Percentiles rank a stretch among this genome's conserved stretches.
These are phyloP conservation scores for Dolichomitus sp. DNA, from an alignment of 2,888 invertebrate species.

Conservation along the genomic window DNA sequence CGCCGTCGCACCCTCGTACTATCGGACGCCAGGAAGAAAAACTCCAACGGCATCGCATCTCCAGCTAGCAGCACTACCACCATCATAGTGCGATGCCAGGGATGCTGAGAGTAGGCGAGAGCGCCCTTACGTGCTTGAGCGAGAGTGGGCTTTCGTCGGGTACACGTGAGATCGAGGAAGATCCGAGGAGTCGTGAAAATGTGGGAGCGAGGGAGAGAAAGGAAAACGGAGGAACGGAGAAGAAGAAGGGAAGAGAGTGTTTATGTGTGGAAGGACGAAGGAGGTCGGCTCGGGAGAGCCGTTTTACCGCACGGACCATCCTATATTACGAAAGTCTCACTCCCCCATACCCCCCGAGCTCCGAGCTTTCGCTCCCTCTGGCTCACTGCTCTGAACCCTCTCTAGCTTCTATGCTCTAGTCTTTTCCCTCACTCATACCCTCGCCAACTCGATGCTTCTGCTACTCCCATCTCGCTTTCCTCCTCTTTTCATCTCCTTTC, in stretches of 20 bases:
- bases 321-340: slow-evolving; percentile 82
- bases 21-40: slow-evolving; percentile 61
- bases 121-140: slow-evolving; percentile 64
- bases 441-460: slow-evolving; percentile 50
- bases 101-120: slow-evolving; percentile 48
- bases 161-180: slow-evolving; percentile 62
- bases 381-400: slow-evolving; percentile 64
- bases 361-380: slow-evolving; percentile 65
- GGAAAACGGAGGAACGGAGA: slow-evolving; percentile 32
- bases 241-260: slow-evolving; percentile 64
- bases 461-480: slow-evolving; percentile 63
- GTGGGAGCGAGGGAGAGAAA: slow-evolving; percentile 48
- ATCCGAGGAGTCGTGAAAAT: slow-evolving; percentile 33
- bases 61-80: slow-evolving; percentile 39
- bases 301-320: slow-evolving; percentile 83
- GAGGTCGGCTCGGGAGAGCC: slow-evolving; percentile 79
- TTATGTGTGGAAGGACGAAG: slow-evolving; percentile 74
- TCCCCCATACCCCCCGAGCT: slow-evolving; percentile 58
- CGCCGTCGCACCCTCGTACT: slow-evolving; percentile 53
- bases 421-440: slow-evolving; percentile 61
- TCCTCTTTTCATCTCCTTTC: slow-evolving; percentile 55
- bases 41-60: slow-evolving; percentile 56
- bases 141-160: slow-evolving; percentile 60
- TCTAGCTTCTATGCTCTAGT: slow-evolving; percentile 59
- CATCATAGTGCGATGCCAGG: slow-evolving; percentile 32